Percentiles rank a stretch among this genome's conserved stretches.
phyloP scores from a whole-genome alignment of 2,797 vertebrate genomes.

The Rhincodon typus region DNA sequence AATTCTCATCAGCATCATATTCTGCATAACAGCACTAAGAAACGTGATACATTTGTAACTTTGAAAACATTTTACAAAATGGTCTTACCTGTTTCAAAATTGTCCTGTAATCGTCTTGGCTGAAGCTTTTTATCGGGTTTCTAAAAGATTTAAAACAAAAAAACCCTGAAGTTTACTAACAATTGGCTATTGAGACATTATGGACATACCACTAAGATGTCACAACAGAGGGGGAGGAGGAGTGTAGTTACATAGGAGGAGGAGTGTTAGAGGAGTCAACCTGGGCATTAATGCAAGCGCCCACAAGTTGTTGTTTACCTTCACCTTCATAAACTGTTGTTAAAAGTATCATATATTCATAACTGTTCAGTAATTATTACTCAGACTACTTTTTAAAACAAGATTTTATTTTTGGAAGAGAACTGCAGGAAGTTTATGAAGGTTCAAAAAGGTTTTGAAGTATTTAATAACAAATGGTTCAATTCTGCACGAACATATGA shows the following conservation, averaged over 20 bases:
- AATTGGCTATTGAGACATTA: background rate
- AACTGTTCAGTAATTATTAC: too few relatives aligned
- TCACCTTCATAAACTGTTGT: too few relatives aligned
- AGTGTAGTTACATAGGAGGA: too few relatives aligned
- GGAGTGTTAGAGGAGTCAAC: background rate
- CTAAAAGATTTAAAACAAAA: conserved; percentile 51
- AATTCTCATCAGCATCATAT: background rate
- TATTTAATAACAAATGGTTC: too few relatives aligned
- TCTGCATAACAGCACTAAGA: background rate
- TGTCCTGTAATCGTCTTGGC: conserved; percentile 81
- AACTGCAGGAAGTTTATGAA: too few relatives aligned
- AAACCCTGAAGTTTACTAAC: background rate
- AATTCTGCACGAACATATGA: too few relatives aligned
- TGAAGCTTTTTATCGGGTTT: conserved; percentile 82
- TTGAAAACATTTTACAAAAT: background rate
- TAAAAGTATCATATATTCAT: too few relatives aligned
- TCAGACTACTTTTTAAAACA: background rate
- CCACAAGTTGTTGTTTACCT: background rate
- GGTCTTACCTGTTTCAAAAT: conserved; percentile 77
- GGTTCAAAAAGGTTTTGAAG: too few relatives aligned
- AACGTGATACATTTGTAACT: background rate
- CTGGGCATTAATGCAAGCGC: background rate
- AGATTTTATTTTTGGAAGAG: background rate
- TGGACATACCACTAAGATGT: background rate
- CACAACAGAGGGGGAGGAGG: background rate